Conservation (phyloP, 2,113 vertebrate species). For the Oophaga pumilio region DNA sequence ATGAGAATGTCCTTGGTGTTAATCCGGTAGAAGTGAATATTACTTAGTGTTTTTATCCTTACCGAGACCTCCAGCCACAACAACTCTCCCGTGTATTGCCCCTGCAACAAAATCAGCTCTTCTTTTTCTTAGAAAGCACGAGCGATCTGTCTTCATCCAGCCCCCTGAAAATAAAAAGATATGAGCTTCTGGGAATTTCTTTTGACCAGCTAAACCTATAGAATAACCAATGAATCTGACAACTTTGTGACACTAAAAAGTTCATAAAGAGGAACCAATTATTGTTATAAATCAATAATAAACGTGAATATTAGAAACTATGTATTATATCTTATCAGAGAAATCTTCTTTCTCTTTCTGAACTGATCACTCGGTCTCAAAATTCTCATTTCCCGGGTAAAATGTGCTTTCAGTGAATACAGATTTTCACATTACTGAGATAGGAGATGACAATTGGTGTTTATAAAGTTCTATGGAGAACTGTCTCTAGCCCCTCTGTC, state of each 20-base stretch:
- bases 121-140: slow-evolving; percentile 87
- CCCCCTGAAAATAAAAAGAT: slow-evolving; percentile 70
- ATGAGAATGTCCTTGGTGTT: background rate
- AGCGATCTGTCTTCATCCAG: slow-evolving; percentile 91
- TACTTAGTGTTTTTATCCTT: slow-evolving; percentile 59
- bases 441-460: no score
- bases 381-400: no score
- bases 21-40: background rate
- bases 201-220: background rate
- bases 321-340: no score
- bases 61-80: slow-evolving; percentile 94
- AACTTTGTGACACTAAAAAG: background rate
- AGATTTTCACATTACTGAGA: no score
- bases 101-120: slow-evolving; percentile 91
- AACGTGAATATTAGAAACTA: no score
- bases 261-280: no score
- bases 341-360: no score
- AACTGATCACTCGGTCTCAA: no score
- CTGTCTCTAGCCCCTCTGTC: no score
- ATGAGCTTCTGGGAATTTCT: background rate
- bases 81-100: slow-evolving; percentile 82
- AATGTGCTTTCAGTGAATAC: no score
- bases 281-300: no score
- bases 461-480: no score
- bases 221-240: background rate